phyloP scores from a whole-genome alignment of 2,888 invertebrate species.

The Timema cristinae region DNA sequence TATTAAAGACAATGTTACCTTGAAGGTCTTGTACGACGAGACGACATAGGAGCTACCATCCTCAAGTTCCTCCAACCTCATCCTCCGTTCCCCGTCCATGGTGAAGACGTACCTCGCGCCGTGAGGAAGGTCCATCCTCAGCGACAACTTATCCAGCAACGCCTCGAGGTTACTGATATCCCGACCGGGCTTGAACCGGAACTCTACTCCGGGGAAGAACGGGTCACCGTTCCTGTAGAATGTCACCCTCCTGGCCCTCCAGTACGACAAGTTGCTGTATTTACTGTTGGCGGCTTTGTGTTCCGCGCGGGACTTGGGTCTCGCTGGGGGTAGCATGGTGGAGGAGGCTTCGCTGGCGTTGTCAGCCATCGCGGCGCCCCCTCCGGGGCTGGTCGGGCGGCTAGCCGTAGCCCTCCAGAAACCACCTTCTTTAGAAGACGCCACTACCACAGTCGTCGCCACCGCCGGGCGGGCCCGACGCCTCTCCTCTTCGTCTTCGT shows the following conservation, averaged over 20 bases:
- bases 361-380: conserved; percentile 52
- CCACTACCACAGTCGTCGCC: conserved; percentile 32
- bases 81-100: conserved; percentile 84
- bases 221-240: conserved; percentile 94
- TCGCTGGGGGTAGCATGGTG: conserved; percentile 49
- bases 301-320: conserved; percentile 55
- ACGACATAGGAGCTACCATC: conserved; percentile 92
- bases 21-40: conserved; percentile 86
- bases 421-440: conserved; percentile 32
- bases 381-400: conserved; percentile 47
- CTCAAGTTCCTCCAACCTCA: conserved; percentile 77
- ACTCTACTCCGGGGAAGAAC: conserved; percentile 84
- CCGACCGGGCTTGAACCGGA: conserved; percentile 82
- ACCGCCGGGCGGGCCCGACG: conserved; percentile 28
- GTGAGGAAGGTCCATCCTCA: conserved; percentile 79
- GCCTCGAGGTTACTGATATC: conserved; percentile 83
- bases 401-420: conserved; percentile 49
- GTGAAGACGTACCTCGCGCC: conserved; percentile 90
- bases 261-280: conserved; percentile 78
- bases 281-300: conserved; percentile 47
- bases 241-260: conserved; percentile 79
- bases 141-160: conserved; percentile 79
- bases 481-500: conserved; percentile 21
- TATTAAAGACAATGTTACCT: conserved; percentile 56
- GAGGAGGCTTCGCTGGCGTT: conserved; percentile 56